These are phyloP conservation scores for Tipula lateralis DNA, from an alignment of 2,888 invertebrate species.

Conservation along the genomic window DNA sequence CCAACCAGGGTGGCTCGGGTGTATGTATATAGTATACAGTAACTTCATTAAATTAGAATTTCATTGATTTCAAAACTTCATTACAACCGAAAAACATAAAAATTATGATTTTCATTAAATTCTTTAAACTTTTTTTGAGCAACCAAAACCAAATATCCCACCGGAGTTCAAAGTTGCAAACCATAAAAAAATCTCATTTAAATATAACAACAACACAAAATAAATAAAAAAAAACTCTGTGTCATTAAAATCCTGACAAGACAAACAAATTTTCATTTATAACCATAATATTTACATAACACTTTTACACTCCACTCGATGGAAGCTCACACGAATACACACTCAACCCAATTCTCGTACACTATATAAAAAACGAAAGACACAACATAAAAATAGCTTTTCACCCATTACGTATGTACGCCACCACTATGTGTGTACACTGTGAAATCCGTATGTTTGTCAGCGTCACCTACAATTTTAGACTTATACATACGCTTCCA, in stretches of 20 bases:
- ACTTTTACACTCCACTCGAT: background rate
- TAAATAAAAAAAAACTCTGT: background rate
- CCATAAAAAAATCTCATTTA: conserved; percentile 20
- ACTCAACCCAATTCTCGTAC: background rate
- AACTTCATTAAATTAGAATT: background rate
- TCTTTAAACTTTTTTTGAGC: background rate
- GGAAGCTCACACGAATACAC: background rate
- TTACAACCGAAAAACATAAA: background rate
- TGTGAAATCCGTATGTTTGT: background rate
- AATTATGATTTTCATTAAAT: background rate
- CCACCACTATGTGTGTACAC: background rate
- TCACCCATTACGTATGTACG: background rate
- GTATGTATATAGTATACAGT: too few relatives aligned
- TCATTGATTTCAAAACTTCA: background rate
- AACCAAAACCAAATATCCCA: background rate
- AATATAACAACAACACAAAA: background rate
- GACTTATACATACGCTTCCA: background rate
- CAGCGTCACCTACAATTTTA: background rate
- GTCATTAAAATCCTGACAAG: conserved; percentile 4
- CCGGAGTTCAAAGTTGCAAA: background rate
- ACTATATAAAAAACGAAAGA: background rate
- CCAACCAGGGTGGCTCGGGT: background rate
- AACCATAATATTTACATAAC: conserved; percentile 19
- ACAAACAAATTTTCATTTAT: conserved; percentile 24
- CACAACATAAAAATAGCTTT: background rate